Conservation (phyloP, 2,797 vertebrate genomes). For the Microctenopoma steveboyesi region DNA sequence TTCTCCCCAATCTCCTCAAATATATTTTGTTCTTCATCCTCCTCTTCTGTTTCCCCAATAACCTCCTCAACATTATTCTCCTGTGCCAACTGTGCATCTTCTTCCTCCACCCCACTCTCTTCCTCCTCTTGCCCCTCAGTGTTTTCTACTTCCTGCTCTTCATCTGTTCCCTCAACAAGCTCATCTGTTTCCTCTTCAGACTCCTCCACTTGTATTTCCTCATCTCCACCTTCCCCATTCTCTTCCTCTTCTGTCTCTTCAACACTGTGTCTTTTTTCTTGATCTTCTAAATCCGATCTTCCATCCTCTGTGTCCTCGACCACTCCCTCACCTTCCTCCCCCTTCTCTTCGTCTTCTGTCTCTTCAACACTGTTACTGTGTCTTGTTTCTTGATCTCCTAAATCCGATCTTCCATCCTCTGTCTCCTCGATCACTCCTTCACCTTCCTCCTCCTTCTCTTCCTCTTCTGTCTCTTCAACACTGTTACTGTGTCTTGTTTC, state of each 20-base stretch:
- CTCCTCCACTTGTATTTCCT: background rate
- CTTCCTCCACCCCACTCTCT: background rate
- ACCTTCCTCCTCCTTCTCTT: conserved; percentile 12
- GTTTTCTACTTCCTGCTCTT: conserved; percentile 8
- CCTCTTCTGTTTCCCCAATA: background rate
- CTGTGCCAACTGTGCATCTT: background rate
- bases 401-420: conserved; percentile 19
- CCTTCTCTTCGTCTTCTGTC: conserved; percentile 12
- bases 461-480: background rate
- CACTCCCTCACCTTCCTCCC: conserved; percentile 1
- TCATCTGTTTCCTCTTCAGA: background rate
- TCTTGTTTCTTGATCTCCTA: conserved; percentile 13
- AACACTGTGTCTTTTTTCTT: conserved; percentile 9
- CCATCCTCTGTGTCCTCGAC: conserved; percentile 19
- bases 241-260: conserved; percentile 25
- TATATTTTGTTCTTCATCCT: background rate
- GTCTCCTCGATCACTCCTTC: conserved; percentile 3
- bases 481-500: too few species aligned
- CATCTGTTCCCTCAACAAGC: background rate
- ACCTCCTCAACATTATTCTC: background rate
- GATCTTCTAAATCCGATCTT: conserved; percentile 14
- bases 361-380: conserved; percentile 24
- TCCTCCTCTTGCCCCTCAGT: background rate
- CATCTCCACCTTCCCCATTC: background rate
- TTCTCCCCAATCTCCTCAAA: background rate